Base-by-base conservation (phyloP, 2,113 vertebrate species). In the Donacobius atricapilla region DNA sequence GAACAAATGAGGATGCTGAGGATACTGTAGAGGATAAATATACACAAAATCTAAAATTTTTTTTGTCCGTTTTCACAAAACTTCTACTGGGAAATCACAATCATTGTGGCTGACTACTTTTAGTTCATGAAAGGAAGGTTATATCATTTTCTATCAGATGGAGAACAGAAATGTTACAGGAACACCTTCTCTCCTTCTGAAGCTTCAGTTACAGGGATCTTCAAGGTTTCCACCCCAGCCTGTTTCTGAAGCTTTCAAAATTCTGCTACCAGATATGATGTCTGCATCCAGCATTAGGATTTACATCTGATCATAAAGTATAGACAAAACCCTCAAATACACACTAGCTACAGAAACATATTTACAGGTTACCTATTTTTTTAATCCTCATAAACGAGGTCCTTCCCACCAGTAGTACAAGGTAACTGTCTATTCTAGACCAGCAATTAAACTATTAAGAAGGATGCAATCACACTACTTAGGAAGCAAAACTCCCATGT, bases 91-190 rank as follows among this genome's bases (percentile, higher is more conserved):
- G 30, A 45, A 84, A 85, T 73, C 61, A 85, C 33, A 2, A 87
- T 94, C 19, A 17, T 68, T 48, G 70, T 90, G 82, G 66, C 30
- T 91, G 93, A 91, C 80, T 92, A 66, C 61, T 70, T 92, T 53
- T 37, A 60, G 50, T 27, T 93, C 84, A 90, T 92, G 37, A 94
- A 94, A 95, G 60, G 69, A 93, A 88, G 33, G 28, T 72, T 87
- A 53, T 89, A 64, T 71, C 68, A 84, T 90, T 95, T 95, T 89
- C 69, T 71, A 88, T 83, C 80, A 93, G 39, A 76, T 23, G 78
- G 40, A 83, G 25, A 60, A 79, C 44, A 91, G 69, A 89, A 90
- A 64, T 7, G 30, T n/a, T 89, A 83, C 30, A 54, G 70, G 66
- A 91, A 87, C 42, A 63, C 25, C 53, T 71, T 47, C 31, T 54